Evolutionary conservation across 2,888 invertebrate species (phyloP).

Genomic region (Trissolcus japonicus): DNA sequence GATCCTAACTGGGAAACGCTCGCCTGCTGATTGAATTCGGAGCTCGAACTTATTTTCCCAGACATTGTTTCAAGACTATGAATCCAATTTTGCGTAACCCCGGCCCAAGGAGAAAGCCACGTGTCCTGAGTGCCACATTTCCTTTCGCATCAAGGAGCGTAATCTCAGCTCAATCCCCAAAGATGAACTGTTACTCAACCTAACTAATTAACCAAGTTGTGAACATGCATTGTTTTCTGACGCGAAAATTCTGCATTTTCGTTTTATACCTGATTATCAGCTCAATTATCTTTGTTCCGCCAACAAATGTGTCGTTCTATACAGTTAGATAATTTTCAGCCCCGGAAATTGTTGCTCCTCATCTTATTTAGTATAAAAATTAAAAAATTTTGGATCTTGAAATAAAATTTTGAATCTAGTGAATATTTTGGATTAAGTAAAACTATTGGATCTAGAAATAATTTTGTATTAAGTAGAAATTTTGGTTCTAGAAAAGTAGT

Average conservation of each 20-base stretch:
- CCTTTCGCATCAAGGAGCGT: conserved; percentile 40
- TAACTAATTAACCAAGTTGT: conserved; percentile 26
- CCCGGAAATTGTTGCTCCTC: no score
- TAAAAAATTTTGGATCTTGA: no score
- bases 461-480: no score
- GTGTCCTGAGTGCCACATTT: conserved; percentile 30
- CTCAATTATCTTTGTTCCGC: no score
- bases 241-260: conserved; percentile 3
- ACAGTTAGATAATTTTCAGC: no score
- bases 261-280: no score
- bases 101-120: conserved; percentile 37
- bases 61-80: conserved; percentile 44
- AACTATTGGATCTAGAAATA: no score
- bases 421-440: no score
- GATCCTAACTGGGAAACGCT: conserved; percentile 37
- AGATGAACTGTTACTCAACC: conserved; percentile 37
- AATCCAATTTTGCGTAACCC: conserved; percentile 58
- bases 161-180: conserved; percentile 29
- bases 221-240: conserved; percentile 23
- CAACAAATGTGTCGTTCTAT: no score
- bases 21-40: conserved; percentile 50
- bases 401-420: no score
- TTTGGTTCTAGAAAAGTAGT: no score
- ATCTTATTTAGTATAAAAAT: no score
- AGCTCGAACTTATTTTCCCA: conserved; percentile 44